phyloP scores from a whole-genome alignment of 2,888 invertebrate species.

The Epinotia bilunana region DNA sequence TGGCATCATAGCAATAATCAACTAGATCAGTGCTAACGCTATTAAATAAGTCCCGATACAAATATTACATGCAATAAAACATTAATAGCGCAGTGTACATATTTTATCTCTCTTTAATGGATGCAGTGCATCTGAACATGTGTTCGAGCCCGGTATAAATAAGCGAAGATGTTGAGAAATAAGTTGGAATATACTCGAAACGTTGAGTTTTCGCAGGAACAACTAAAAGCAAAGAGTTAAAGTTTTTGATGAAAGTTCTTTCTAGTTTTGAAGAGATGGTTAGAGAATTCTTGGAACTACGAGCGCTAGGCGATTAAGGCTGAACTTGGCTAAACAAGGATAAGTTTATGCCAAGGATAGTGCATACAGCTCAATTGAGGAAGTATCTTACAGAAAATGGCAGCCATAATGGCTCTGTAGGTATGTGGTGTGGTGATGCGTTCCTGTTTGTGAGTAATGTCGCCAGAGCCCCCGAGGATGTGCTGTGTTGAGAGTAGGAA shows the following conservation, averaged over 20 bases:
- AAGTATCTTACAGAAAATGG: no score
- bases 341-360: no score
- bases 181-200: conserved; percentile 1
- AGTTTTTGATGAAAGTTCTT: conserved; percentile 10
- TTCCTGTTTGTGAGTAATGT: no score
- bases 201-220: not conserved
- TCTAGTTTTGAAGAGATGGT: not conserved
- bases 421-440: no score
- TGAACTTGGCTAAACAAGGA: no score
- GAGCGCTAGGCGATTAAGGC: not conserved
- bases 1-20: not conserved
- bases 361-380: no score
- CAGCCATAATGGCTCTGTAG: no score
- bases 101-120: conserved; percentile 71
- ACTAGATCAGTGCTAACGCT: conserved; percentile 61
- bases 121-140: conserved; percentile 48
- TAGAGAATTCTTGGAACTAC: not conserved
- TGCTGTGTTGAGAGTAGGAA: no score
- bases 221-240: conserved; percentile 7
- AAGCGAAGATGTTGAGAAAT: conserved; percentile 9
- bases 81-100: conserved; percentile 57
- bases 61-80: conserved; percentile 76
- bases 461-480: no score
- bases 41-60: conserved; percentile 73
- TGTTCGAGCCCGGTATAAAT: conserved; percentile 37